phyloP scores from a whole-genome alignment of 2,888 invertebrate genomes.

The Apodemia mormo region DNA sequence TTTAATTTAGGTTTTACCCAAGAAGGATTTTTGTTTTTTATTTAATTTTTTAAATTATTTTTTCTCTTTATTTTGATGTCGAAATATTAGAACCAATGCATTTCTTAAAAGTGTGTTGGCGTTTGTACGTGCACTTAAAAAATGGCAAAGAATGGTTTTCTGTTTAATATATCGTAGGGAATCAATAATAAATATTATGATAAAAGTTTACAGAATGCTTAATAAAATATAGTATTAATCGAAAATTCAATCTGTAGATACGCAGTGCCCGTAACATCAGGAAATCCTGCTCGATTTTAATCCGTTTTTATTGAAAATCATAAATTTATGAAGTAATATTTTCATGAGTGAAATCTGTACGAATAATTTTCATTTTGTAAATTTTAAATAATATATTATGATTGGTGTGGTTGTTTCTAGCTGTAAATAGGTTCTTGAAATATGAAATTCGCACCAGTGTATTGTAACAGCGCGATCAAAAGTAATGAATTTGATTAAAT shows the following conservation, averaged over 20 bases:
- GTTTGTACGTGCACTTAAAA: no score
- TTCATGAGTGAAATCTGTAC: constrained; percentile 44
- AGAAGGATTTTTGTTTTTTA: no score
- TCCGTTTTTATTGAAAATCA: constrained; percentile 40
- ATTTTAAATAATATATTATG: constrained; percentile 46
- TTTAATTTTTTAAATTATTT: no score
- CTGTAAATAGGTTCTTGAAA: no score
- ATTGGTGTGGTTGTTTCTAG: constrained; percentile 35
- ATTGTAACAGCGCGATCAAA: no score
- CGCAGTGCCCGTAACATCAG: constrained; percentile 30
- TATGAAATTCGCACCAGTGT: no score
- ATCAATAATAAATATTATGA: not conserved
- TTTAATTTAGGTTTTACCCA: no score
- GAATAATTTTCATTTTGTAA: constrained; percentile 45
- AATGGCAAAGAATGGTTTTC: not conserved
- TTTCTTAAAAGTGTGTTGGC: no score
- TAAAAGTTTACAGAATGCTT: constrained; percentile 12
- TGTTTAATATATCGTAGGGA: not conserved
- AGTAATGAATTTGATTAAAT: no score
- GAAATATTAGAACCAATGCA: no score
- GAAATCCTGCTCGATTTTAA: constrained; percentile 36
- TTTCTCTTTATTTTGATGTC: no score
- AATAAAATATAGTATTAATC: constrained; percentile 22
- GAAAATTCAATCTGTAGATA: constrained; percentile 28
- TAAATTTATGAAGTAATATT: constrained; percentile 41